Conservation (phyloP, 2,797 vertebrate species). For the Tokudaia tokunoshimensis region DNA sequence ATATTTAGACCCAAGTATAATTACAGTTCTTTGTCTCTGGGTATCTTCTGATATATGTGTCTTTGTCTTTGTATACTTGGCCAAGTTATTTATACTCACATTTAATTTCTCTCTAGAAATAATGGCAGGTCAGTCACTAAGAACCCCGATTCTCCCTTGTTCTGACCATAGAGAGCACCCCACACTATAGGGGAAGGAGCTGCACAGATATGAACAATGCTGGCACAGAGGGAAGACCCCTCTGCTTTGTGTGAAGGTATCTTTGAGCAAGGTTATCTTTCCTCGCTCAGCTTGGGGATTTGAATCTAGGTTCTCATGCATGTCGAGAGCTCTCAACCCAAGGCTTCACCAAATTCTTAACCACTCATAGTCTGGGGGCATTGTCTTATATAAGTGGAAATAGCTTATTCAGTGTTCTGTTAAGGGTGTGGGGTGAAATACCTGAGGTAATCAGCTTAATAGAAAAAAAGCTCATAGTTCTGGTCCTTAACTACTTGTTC, state of each 20-base stretch:
- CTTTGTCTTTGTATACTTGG: constrained; percentile 4
- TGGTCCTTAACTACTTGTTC: too few species aligned
- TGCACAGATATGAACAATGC: background rate
- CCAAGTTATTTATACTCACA: constrained; percentile 50
- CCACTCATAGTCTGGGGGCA: background rate
- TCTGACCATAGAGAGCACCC: constrained; percentile 34
- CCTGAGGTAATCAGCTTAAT: background rate
- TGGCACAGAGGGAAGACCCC: background rate
- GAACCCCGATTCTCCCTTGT: constrained; percentile 28
- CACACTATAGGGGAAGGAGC: constrained; percentile 4
- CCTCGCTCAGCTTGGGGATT: background rate
- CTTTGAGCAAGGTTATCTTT: background rate
- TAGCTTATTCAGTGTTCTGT: background rate
- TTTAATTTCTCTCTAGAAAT: constrained; percentile 65
- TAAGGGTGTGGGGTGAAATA: background rate
- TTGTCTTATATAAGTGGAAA: background rate
- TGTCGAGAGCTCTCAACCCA: background rate
- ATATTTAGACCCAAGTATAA: constrained; percentile 23
- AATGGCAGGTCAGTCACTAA: background rate
- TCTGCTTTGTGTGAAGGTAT: background rate
- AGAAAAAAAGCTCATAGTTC: background rate
- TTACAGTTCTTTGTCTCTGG: background rate
- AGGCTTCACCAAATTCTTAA: background rate
- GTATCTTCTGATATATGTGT: constrained; percentile 34
- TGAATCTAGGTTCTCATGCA: background rate